Base-by-base conservation (phyloP, 2,888 invertebrate genomes). In the Drosophila melanocephala region DNA sequence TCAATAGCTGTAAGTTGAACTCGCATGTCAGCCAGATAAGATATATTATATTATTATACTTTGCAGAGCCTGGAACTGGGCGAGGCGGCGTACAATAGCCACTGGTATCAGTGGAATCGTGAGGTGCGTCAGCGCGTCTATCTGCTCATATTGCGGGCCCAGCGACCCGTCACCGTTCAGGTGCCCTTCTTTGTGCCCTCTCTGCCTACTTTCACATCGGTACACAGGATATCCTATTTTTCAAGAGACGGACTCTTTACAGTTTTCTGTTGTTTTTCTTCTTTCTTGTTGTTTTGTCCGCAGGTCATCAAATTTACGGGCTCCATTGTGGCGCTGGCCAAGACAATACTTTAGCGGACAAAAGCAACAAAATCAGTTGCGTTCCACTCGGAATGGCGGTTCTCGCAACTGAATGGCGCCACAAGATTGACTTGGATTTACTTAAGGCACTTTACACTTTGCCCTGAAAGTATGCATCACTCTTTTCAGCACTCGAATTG, bases 251-350 rank as follows among this genome's bases (percentile, higher is more conserved):
- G 5, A 47, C 42, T 50, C 19, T 56, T 28, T 28, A 51, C 19
- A 12, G 58, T 16, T n/a, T 37, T 57, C 3, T 22, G 28, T n/a
- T 9, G 26, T 33, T 12, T 35, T 22, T 19, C n/a, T n/a, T n/a
- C n/a, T n/a, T n/a, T n/a, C n/a, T n/a, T 35, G 35, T 35, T 35
- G 35, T 35, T 42, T 16, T 42, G 28, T 47, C 22, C 55, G 37
- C 71, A 90, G 90, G 64, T 86, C 68, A 74, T 86, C 62, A 89
- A 90, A 65, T 90, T 89, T 72, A 90, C 86, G 56, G 90, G 89
- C 70, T 86, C 89, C 63, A 90, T 86, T 81, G 85, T 86, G 74
- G 87, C 89, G 42, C 67, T 86, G 86, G 90, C 85, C 57, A 85
- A 85, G 47, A 85, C 90, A 16, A 86, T 89, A 53, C 64, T 85